Conservation (phyloP, 2,888 invertebrate species). For the Ophion obscuratus region DNA sequence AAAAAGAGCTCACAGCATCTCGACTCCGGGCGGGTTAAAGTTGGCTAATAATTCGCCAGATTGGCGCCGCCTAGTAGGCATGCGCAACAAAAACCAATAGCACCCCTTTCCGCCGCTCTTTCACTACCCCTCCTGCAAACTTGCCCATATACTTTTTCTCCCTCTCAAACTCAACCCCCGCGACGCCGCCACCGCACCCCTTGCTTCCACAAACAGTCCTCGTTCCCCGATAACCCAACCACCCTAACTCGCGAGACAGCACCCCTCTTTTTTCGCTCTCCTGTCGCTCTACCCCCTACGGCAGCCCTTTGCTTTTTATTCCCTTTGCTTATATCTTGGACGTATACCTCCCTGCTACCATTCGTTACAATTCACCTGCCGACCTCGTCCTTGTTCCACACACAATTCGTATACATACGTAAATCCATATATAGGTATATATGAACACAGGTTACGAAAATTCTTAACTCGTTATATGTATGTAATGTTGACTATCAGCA, state of each 20-base stretch:
- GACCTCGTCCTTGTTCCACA: background rate
- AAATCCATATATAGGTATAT: background rate
- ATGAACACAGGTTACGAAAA: too few species aligned
- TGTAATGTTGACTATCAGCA: too few species aligned
- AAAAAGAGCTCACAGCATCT: slow-evolving; percentile 72
- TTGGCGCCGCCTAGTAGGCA: slow-evolving; percentile 80
- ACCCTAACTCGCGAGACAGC: slow-evolving; percentile 29
- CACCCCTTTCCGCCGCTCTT: slow-evolving; percentile 68
- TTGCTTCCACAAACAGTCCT: slow-evolving; percentile 63
- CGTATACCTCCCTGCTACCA: background rate
- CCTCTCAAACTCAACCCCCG: background rate
- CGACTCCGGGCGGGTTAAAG: slow-evolving; percentile 76
- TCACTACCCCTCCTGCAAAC: slow-evolving; percentile 18
- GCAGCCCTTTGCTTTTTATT: slow-evolving; percentile 15
- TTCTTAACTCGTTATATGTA: too few species aligned
- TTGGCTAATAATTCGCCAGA: slow-evolving; percentile 82
- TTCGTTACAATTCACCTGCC: background rate
- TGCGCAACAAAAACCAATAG: slow-evolving; percentile 83
- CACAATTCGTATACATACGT: background rate
- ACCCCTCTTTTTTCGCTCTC: slow-evolving; percentile 1
- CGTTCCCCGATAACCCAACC: slow-evolving; percentile 14
- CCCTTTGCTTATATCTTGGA: slow-evolving; percentile 18
- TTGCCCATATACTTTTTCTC: background rate
- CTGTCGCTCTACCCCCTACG: background rate
- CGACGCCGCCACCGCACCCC: slow-evolving; percentile 14